Conservation (phyloP, 2,113 vertebrate genomes). For the Numenius arquata region DNA sequence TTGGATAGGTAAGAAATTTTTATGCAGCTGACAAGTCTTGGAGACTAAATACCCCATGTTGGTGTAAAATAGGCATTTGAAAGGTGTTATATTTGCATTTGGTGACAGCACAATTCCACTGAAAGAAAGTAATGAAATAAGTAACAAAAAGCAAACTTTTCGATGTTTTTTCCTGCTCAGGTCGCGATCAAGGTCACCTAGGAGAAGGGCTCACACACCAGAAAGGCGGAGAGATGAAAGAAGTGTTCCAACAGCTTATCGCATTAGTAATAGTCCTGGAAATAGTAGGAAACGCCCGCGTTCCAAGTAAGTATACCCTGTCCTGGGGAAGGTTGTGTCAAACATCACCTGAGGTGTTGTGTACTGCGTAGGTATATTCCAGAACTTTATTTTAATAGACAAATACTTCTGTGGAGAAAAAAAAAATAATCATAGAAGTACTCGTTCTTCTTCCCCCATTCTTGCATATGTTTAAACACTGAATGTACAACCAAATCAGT, state of each 20-base stretch:
- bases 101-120: neutral
- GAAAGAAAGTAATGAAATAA: neutral
- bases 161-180: slow-evolving; percentile 44
- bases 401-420: fast-evolving
- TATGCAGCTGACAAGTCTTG: slow-evolving; percentile 7
- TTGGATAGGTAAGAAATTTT: neutral
- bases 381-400: neutral
- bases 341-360: neutral
- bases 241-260: slow-evolving; percentile 77
- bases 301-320: slow-evolving; percentile 79
- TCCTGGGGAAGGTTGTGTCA: no score
- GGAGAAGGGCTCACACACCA: slow-evolving; percentile 78
- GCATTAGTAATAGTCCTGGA: slow-evolving; percentile 82
- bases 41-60: neutral
- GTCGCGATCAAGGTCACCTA: slow-evolving; percentile 88
- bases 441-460: neutral
- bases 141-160: neutral
- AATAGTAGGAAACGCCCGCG: slow-evolving; percentile 80
- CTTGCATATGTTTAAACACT: neutral
- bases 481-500: neutral
- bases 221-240: slow-evolving; percentile 84
- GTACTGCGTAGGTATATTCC: neutral
- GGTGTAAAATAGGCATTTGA: neutral
- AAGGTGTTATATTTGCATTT: neutral
- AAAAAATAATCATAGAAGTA: neutral